These are phyloP conservation scores for Drosophila kanekoi DNA, from an alignment of 2,888 invertebrate genomes.

Conservation along the genomic window DNA sequence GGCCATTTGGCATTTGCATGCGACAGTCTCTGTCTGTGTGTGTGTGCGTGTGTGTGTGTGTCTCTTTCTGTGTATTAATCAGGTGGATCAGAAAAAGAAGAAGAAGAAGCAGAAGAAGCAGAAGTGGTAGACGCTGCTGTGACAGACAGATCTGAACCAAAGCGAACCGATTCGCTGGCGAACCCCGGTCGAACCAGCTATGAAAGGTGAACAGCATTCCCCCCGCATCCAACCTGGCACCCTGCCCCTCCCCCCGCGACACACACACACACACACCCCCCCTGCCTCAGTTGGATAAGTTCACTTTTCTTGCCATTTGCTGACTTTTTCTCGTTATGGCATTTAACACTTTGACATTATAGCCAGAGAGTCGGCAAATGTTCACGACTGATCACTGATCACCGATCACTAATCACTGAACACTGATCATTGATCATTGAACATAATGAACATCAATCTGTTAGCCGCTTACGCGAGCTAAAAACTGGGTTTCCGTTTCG, in stretches of 20 bases:
- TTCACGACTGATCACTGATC: conserved; percentile 14
- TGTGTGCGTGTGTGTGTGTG: conserved; percentile 21
- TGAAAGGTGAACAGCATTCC: conserved; percentile 76
- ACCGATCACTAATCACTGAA: conserved; percentile 22
- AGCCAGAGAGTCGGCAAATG: conserved; percentile 37
- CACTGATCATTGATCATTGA: not conserved
- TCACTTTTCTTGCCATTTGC: conserved; percentile 43
- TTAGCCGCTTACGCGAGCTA: conserved; percentile 3
- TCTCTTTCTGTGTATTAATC: conserved; percentile 41
- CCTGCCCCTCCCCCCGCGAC: not conserved
- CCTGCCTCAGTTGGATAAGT: conserved; percentile 18
- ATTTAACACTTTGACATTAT: conserved; percentile 78
- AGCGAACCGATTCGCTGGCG: conserved; percentile 23
- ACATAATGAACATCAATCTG: conserved; percentile 1
- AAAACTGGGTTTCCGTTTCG: conserved; percentile 3
- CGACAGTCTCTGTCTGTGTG: conserved; percentile 24
- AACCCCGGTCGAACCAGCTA: conserved; percentile 27
- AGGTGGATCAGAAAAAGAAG: conserved; percentile 45
- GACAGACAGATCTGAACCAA: conserved; percentile 49
- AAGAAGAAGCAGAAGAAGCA: conserved; percentile 15
- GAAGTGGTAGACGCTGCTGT: conserved; percentile 11
- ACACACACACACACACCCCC: not conserved
- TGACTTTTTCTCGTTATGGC: conserved; percentile 44
- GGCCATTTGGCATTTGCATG: conserved; percentile 77
- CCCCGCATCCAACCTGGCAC: conserved; percentile 1